Conservation (phyloP, 2,113 vertebrate genomes). For the Thamnophis sirtalis region DNA sequence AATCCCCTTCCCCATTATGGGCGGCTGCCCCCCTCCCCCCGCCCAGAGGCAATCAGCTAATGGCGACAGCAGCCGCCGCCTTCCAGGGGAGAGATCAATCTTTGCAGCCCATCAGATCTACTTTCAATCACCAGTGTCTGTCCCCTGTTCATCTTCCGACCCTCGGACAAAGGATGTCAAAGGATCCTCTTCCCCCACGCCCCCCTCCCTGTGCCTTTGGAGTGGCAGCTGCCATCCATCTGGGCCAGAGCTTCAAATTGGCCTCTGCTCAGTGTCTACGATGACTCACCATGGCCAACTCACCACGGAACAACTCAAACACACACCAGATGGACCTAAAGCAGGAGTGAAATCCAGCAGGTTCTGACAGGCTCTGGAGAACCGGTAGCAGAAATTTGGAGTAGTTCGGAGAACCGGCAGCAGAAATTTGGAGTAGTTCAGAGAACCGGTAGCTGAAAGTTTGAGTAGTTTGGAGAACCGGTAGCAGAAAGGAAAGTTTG, state of each 20-base stretch:
- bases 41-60: slow-evolving; percentile 20
- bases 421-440: too few relatives aligned
- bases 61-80: not conserved
- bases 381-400: too few relatives aligned
- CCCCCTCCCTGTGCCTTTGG: fast-evolving
- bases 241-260: not conserved
- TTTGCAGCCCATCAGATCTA: not conserved
- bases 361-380: too few relatives aligned
- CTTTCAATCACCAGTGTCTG: not conserved
- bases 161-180: not conserved
- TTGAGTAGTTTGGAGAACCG: too few relatives aligned
- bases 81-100: slow-evolving; percentile 2
- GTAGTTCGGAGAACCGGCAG: too few relatives aligned
- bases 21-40: not conserved
- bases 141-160: not conserved
- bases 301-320: too few relatives aligned
- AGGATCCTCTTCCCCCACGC: too few relatives aligned
- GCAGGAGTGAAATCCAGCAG: too few relatives aligned
- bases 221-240: not conserved
- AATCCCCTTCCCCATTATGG: not conserved
- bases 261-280: not conserved
- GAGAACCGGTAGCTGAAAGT: too few relatives aligned
- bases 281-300: too few relatives aligned
- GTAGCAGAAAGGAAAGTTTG: too few relatives aligned
- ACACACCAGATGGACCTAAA: too few relatives aligned